phyloP scores from a whole-genome alignment of 2,113 vertebrate species.

The Craseonycteris thonglongyai region DNA sequence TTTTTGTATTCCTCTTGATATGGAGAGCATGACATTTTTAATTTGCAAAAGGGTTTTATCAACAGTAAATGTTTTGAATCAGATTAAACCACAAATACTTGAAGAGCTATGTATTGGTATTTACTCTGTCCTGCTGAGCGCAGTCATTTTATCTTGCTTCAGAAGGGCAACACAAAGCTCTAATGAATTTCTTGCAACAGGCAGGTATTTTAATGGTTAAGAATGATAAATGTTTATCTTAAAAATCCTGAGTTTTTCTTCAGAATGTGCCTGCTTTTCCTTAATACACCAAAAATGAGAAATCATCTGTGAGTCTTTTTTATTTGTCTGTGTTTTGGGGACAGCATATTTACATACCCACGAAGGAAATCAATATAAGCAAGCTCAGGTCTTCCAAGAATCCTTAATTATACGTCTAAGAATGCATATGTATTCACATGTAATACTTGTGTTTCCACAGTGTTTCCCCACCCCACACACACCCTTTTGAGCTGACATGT shows the following conservation, averaged over 20 bases:
- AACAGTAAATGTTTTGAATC: conserved; percentile 62
- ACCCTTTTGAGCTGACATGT: conserved; percentile 77
- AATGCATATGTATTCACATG: conserved; percentile 77
- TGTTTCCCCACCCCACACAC: conserved; percentile 44
- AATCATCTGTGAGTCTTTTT: conserved; percentile 68
- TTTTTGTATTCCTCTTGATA: conserved; percentile 26
- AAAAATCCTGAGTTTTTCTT: conserved; percentile 57
- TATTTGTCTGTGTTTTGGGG: conserved; percentile 73
- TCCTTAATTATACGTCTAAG: conserved; percentile 78
- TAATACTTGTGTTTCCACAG: conserved; percentile 78
- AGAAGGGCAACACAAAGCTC: conserved; percentile 53
- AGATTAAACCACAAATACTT: conserved; percentile 66
- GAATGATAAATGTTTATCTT: conserved; percentile 46
- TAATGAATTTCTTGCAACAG: conserved; percentile 56
- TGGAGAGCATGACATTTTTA: conserved; percentile 39
- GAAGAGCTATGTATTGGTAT: conserved; percentile 58
- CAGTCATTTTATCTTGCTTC: conserved; percentile 22
- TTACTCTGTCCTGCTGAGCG: conserved; percentile 57
- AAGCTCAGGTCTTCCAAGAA: conserved; percentile 73
- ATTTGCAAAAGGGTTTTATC: conserved; percentile 54
- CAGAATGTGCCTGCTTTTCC: conserved; percentile 53
- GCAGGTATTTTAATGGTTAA: conserved; percentile 60
- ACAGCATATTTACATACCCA: conserved; percentile 73
- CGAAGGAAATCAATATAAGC: conserved; percentile 78
- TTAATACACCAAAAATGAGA: conserved; percentile 70